Percentiles rank a stretch among this genome's conserved stretches.
phyloP scores from a whole-genome alignment of 2,113 vertebrate species.

The Salvelinus namaycush region DNA sequence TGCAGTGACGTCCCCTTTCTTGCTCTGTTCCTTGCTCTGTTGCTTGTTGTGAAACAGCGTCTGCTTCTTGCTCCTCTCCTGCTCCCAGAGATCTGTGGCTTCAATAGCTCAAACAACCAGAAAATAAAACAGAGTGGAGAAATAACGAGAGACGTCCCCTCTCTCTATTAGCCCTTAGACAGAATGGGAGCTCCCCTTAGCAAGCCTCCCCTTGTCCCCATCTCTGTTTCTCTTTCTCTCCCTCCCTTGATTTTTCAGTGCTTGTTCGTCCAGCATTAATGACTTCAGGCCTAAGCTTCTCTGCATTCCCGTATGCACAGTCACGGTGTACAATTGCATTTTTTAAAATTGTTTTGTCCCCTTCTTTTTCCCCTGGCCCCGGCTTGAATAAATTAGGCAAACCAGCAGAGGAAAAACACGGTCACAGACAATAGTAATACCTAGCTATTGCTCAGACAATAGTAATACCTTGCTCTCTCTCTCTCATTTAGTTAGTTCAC shows the following conservation, averaged over 20 bases:
- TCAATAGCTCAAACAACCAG: constrained; percentile 55
- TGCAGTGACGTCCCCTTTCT: constrained; percentile 48
- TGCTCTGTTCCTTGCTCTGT: constrained; percentile 22
- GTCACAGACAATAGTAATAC: constrained; percentile 53
- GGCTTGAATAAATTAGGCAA: constrained; percentile 69
- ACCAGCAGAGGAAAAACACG: constrained; percentile 54
- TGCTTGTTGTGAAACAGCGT: constrained; percentile 42
- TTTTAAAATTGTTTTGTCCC: constrained; percentile 40
- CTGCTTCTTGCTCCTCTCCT: constrained; percentile 37
- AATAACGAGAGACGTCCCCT: constrained; percentile 10
- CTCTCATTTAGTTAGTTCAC: constrained; percentile 22
- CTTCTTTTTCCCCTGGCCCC: constrained; percentile 40
- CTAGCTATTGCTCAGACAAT: constrained; percentile 40
- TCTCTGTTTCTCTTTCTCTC: constrained; percentile 7
- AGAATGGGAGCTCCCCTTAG: constrained; percentile 27
- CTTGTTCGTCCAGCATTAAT: constrained; percentile 69
- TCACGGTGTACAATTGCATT: constrained; percentile 59
- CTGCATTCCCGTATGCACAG: constrained; percentile 63
- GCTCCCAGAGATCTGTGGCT: constrained; percentile 29
- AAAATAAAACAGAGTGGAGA: constrained; percentile 54
- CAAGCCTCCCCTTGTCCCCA: constrained; percentile 14
- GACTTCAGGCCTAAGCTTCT: constrained; percentile 63
- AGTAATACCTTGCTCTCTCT: background rate
- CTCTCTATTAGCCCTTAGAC: constrained; percentile 28
- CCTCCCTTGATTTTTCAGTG: constrained; percentile 67